A percentile compares a stretch with the other conserved stretches of the same genome.
Evolutionary conservation across 1,140 invertebrate genomes (phyloP).

Genomic region (Drosophila santomea): DNA sequence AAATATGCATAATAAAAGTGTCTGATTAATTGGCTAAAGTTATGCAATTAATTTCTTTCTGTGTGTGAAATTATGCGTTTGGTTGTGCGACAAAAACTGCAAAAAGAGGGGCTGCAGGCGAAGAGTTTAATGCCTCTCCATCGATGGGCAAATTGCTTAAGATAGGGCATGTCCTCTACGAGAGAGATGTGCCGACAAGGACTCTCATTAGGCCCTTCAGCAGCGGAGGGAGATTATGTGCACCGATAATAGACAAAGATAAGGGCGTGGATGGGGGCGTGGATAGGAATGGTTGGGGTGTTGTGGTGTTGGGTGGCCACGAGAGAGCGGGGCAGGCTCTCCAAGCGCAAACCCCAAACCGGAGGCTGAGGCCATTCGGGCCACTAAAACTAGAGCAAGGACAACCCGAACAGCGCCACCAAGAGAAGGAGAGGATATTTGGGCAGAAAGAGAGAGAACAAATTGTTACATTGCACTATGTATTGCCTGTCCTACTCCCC

Average conservation of each 20-base stretch:
- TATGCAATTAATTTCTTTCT: slow-evolving; percentile 4
- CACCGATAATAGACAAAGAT: slow-evolving; percentile 71
- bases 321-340: background rate
- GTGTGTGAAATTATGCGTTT: slow-evolving; percentile 1
- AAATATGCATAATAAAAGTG: background rate
- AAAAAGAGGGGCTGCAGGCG: slow-evolving; percentile 15
- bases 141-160: slow-evolving; percentile 49
- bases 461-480: slow-evolving; percentile 51
- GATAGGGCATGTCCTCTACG: slow-evolving; percentile 51
- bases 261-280: slow-evolving; percentile 36
- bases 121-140: slow-evolving; percentile 62
- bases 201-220: slow-evolving; percentile 71
- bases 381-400: slow-evolving; percentile 71
- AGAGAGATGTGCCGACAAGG: slow-evolving; percentile 52
- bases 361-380: slow-evolving; percentile 47
- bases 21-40: background rate
- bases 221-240: slow-evolving; percentile 46
- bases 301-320: background rate
- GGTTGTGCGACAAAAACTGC: background rate
- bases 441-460: slow-evolving; percentile 41
- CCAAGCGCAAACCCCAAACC: slow-evolving; percentile 35
- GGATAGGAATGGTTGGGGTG: background rate
- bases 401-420: slow-evolving; percentile 49
- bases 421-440: slow-evolving; percentile 6
- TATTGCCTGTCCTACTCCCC: slow-evolving; percentile 45